Evolutionary conservation across 1,140 invertebrate genomes (phyloP), one percentile per base, ranked within the genome.

Genomic region (Euura lappo): DNA sequence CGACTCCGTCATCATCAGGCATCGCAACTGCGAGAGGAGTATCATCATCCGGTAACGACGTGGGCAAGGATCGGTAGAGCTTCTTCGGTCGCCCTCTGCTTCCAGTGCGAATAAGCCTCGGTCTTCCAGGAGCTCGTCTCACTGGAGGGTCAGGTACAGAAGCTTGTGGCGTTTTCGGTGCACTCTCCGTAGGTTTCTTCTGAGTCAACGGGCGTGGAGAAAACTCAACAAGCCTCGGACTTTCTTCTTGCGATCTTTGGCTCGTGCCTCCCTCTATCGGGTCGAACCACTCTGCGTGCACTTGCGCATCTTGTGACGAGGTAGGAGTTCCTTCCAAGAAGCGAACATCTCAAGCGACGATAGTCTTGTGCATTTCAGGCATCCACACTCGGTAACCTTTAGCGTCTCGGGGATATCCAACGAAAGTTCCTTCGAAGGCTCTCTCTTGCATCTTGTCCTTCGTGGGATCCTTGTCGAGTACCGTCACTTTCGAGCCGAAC

Each of bases 261-360:
- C 11, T 11, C 47, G 47, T 51, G 11, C 47, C 47, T 51, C 11
- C 47, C 47, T 51, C 47, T 51, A 44, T 10, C 42, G 10, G 60
- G 45, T 45, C 42, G 11, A 11, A 13, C 44, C 70, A 70, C n/a
- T 42, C 69, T 3, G 60, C 51, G 28, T 44, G 64, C 47, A 69
- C 44, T 11, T 4, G 45, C 28, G 28, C 51, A 11, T 43, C 65
- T 64, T 65, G 43, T 68, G 65, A 81, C 13, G 66, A 7, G 11
- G 47, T 6, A 51, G 11, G 47, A 51, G 47, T 51, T 51, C 47
- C 71, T 71, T 84, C 81, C 8, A 83, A 68, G 67, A 85, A 85
- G 71, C 77, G 74, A 4, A 80, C 75, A 70, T 80, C 76, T 42
- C 73, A 43, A 3, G 69, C 67, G 3, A 69, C 45, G 42, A 69